These are phyloP conservation scores for Cephalotes varians DNA, from an alignment of 2,888 invertebrate species.

Conservation along the genomic window DNA sequence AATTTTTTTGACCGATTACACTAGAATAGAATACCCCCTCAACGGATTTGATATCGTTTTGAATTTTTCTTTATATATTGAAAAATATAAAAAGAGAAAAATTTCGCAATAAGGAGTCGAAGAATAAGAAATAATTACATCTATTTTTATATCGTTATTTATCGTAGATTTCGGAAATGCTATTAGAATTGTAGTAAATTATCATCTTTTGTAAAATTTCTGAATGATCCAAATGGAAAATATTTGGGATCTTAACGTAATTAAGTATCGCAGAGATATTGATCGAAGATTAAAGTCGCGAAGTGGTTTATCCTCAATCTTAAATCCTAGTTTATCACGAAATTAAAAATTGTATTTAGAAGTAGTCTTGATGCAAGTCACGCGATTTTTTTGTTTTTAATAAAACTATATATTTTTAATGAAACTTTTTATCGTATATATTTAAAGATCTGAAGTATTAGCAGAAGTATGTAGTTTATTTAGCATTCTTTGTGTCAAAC, in stretches of 20 bases:
- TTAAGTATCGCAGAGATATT: neutral
- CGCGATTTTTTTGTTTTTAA: neutral
- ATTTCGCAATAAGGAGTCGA: neutral
- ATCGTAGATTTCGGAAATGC: neutral
- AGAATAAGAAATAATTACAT: neutral
- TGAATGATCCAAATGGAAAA: constrained; percentile 8
- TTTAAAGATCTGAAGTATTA: neutral
- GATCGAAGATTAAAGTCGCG: neutral
- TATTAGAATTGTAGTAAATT: neutral
- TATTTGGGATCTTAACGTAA: constrained; percentile 11
- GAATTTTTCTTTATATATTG: neutral
- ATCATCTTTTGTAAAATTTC: constrained; percentile 12
- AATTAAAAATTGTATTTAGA: neutral
- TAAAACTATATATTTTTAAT: neutral
- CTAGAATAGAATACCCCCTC: too few species aligned
- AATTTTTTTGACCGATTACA: too few species aligned
- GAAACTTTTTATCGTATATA: neutral
- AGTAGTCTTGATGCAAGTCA: neutral
- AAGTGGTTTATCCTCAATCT: neutral
- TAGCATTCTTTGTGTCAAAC: neutral
- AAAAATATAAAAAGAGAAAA: neutral
- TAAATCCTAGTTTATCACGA: neutral
- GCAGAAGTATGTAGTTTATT: neutral
- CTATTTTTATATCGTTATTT: neutral
- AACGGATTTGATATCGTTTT: too few species aligned